phyloP scores from a whole-genome alignment of 1,140 invertebrate genomes.

The Eufriesea mexicana region DNA sequence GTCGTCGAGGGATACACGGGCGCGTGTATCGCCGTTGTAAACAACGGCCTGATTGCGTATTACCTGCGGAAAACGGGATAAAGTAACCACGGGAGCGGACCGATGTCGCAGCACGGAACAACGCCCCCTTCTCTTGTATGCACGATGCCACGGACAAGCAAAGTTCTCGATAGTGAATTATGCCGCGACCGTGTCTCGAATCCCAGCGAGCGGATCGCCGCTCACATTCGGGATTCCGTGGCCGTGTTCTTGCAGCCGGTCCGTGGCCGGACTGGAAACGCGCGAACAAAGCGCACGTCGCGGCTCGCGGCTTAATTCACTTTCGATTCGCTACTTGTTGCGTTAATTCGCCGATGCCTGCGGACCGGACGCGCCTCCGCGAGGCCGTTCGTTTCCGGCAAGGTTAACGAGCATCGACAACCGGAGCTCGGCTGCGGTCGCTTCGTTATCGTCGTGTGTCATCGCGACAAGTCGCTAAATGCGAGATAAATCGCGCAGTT shows the following conservation, averaged over 20 bases:
- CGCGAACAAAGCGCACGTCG: constrained; percentile 34
- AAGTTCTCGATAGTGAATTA: constrained; percentile 59
- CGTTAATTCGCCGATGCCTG: constrained; percentile 23
- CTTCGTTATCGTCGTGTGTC: not conserved
- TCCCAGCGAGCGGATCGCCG: not conserved
- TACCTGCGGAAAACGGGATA: constrained; percentile 53
- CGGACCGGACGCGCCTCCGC: not conserved
- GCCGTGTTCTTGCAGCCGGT: constrained; percentile 26
- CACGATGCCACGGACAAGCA: not conserved
- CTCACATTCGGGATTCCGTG: constrained; percentile 21
- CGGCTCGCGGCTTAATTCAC: constrained; percentile 35
- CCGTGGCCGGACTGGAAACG: constrained; percentile 26
- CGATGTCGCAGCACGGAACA: not conserved
- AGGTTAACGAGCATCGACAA: constrained; percentile 9
- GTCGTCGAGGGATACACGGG: constrained; percentile 52
- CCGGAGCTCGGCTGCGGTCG: not conserved
- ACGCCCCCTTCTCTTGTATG: not conserved
- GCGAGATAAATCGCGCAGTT: no score
- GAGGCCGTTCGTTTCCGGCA: not conserved
- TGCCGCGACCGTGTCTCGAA: constrained; percentile 56
- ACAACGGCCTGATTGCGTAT: constrained; percentile 43
- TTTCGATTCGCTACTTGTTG: constrained; percentile 48
- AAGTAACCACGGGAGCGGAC: constrained; percentile 29
- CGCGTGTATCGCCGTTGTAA: constrained; percentile 58
- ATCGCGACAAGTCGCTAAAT: no score